Evolutionary conservation across 2,888 invertebrate genomes (phyloP), one percentile per base, ranked within the genome.

Genomic region (Ophion slaviceki): DNA sequence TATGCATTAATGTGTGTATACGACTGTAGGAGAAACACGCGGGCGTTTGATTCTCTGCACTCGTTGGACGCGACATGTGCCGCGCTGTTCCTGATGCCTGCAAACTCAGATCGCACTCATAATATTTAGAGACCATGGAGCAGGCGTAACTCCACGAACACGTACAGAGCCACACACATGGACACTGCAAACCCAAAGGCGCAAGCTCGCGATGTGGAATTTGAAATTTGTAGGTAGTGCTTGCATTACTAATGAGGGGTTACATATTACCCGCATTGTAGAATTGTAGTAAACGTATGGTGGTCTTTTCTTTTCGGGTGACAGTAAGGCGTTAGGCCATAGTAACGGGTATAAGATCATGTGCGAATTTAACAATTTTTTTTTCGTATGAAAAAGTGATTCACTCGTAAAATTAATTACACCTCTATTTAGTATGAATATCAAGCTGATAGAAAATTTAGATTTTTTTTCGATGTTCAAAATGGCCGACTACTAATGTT

Each of bases 61-160:
- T 72, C 76, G 76, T 82, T 82, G 67, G 45, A 70, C 67, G 71
- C 79, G 75, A 86, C 80, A 80, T 86, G 79, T 86, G 85, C 82
- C 67, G 79, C 75, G 8, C 40, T 84, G 77, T 36, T 76, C 62
- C 71, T 77, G 76, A 77, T 77, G 67, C 53, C 47, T 70, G 82
- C 53, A 14, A 82, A 57, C 76, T 80, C 76, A 66, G 82, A 82
- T 77, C 82, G 64, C 85, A 82, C 82, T 86, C 82, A 82, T 86
- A 86, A 86, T 86, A 86, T 86, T 86, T 82, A 82, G 80, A 82
- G 62, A 80, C 75, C 72, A 76, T 77, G 67, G 66, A 74, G 28
- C 74, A 11, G 68, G 57, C 17, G 53, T 68, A 76, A 76, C 70
- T 64, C 68, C 75, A 71, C 71, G 66, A 76, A 1, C 17, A 53